Evolutionary conservation across 30 jellyfish, hydroid and myxozoan species (phyloP), one percentile per base, ranked within the genome.

Genomic region (Clytia hemisphaerica): DNA sequence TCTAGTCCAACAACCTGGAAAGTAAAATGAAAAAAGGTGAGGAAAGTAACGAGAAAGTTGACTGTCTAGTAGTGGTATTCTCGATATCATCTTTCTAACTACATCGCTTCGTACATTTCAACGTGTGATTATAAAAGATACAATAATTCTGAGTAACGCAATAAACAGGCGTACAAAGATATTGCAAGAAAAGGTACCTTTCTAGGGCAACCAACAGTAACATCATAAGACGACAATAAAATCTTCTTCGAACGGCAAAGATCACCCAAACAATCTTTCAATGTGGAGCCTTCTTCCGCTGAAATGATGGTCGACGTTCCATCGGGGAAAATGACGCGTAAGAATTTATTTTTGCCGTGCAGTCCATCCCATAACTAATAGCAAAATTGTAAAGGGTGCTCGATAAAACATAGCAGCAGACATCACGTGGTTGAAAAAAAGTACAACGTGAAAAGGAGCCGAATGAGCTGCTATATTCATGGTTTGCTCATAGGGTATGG

Each of bases 251-350:
- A 59, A 33, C 73, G 60, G 80, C 93, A 72, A 26, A 71, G 50
- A 0, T 84, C 77, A 38, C 71, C 72, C 73, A 89, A 57, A 3
- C 62, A 54, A 6, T 78, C 73, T 3, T 90, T 71, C 24, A 89
- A 69, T 24, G 92, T 30, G 12, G 46, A 48, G 4, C 95, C 95
- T 4, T 76, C 46, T 37, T 66, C 91, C 38, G 92, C 73, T 75
- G 68, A 19, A 22, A 89, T 38, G 28, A 89, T 83, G 34, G 92
- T 80, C 10, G 95, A 89, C 31, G 95, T 60, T 22, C 98, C 98
- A 58, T 81, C 83, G 30, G 98, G 98, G 0, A 89, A 70, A 37
- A 81, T 57, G 29, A 89, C 92, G 18, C 95, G 95, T 33, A 93
- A 66, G 42, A 80, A 82, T 44, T 75, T 77, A 46, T 60, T 42